Evolutionary conservation across 2,888 invertebrate species (phyloP), one percentile per base, ranked within the genome.

Genomic region (Tenthredo notha): DNA sequence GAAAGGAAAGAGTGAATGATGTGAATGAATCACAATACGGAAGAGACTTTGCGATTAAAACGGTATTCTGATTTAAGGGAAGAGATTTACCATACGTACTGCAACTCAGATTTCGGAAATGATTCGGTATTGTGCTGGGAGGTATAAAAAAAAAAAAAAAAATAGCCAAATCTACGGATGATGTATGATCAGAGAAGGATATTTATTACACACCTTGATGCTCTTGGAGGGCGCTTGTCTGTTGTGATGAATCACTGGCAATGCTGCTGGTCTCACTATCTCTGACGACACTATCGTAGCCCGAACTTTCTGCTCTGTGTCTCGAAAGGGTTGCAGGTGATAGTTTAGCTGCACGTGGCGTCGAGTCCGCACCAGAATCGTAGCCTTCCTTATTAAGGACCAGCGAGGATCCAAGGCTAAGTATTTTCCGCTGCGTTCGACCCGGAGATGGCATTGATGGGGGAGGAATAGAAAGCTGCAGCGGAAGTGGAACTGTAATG

Each of bases 221-320:
- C 83, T 93, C 93, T 80, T 92, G 93, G 40, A 93, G 90, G n/a
- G 92, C 92, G 87, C 94, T 94, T 18, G 94, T 94, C 85, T 94
- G 92, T 86, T 95, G 92, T 77, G 94, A 95, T 10, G 94, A 94
- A 86, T 95, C 96, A 21, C 98, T 98, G 87, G 97, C 97, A 88
- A 97, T 96, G 86, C 97, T 98, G 33, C 98, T 98, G 86, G 97
- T 98, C 91, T 98, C 98, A 88, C 97, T 97, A 92, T 98, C 98
- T 86, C 98, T 94, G 12, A 98, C 96, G 87, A 98, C 97, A 90
- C 98, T 98, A 91, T 98, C 98, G 91, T 98, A 98, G 0, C 98
- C 98, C 78, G 95, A 95, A 90, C 97, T 98, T 92, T 98, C 98
- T 3, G 98, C 97, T 82, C 97, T 95, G 86, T 92, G 91, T 88